Conservation (phyloP, 2,113 vertebrate species). For the Rana temporaria region DNA sequence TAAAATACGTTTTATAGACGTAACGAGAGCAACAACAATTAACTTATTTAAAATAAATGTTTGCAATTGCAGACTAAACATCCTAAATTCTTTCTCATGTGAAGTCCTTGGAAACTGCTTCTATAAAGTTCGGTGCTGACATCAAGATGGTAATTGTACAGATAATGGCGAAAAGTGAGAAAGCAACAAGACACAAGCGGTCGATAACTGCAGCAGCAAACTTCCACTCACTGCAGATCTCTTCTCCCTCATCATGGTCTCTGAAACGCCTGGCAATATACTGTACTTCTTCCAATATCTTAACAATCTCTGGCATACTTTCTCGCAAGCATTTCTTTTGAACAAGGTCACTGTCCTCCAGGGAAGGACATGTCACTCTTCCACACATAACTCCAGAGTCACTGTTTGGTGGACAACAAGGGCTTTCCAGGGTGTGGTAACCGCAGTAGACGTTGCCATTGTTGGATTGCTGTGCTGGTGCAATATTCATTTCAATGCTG, state of each 20-base stretch:
- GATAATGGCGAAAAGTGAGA: slow-evolving; percentile 88
- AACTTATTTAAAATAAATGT: background rate
- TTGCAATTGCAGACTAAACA: background rate
- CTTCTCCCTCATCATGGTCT: slow-evolving; percentile 83
- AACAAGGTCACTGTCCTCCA: slow-evolving; percentile 67
- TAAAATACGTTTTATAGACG: slow-evolving; percentile 16
- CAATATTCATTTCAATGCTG: slow-evolving; percentile 78
- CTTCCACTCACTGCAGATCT: slow-evolving; percentile 88
- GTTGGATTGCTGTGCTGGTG: slow-evolving; percentile 73
- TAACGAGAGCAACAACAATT: slow-evolving; percentile 24
- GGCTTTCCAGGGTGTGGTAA: slow-evolving; percentile 76
- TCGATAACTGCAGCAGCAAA: slow-evolving; percentile 90
- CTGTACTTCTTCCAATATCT: slow-evolving; percentile 85
- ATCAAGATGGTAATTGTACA: slow-evolving; percentile 90
- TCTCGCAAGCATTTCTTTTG: slow-evolving; percentile 72
- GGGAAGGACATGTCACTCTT: slow-evolving; percentile 61
- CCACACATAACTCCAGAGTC: slow-evolving; percentile 71
- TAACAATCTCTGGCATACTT: slow-evolving; percentile 73
- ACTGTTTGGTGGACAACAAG: slow-evolving; percentile 72
- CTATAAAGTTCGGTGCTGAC: slow-evolving; percentile 90
- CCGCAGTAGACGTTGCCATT: slow-evolving; percentile 79
- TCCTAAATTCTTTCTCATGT: slow-evolving; percentile 66
- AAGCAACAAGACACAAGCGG: slow-evolving; percentile 87
- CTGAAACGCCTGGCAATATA: slow-evolving; percentile 84
- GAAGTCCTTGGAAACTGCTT: slow-evolving; percentile 91